A percentile compares a stretch with the other conserved stretches of the same genome.
Evolutionary conservation across 2,113 vertebrate species (phyloP).

Genomic region (Xiphias gladius): DNA sequence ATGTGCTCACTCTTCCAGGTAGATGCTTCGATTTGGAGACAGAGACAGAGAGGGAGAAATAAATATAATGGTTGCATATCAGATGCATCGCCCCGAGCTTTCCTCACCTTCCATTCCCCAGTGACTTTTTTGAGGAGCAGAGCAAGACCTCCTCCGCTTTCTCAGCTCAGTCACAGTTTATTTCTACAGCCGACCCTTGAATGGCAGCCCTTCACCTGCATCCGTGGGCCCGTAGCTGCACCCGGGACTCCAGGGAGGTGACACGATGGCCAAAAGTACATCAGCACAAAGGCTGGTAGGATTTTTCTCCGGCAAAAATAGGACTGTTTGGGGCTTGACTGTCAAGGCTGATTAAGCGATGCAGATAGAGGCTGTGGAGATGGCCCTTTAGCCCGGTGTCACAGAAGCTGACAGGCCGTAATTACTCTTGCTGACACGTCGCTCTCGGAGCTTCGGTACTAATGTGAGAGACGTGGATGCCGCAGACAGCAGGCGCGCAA

Average conservation of each 20-base stretch:
- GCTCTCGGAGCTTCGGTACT: conserved; percentile 50
- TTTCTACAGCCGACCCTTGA: not conserved
- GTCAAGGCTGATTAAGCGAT: conserved; percentile 69
- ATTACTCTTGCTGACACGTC: conserved; percentile 76
- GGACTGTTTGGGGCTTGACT: conserved; percentile 56
- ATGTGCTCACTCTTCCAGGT: conserved; percentile 81
- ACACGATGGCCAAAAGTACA: conserved; percentile 21
- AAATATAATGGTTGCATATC: conserved; percentile 72
- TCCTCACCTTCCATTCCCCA: conserved; percentile 56
- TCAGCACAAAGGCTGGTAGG: conserved; percentile 31
- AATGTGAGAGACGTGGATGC: conserved; percentile 59
- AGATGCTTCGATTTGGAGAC: conserved; percentile 68
- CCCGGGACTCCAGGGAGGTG: not conserved
- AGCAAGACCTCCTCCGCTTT: not conserved
- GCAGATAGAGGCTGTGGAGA: conserved; percentile 59
- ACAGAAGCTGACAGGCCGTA: conserved; percentile 70
- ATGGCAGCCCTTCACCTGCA: conserved; percentile 5
- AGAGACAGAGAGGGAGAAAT: conserved; percentile 53
- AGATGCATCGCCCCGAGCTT: conserved; percentile 70
- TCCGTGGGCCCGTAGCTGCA: conserved; percentile 10
- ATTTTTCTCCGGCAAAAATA: not conserved
- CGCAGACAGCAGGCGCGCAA: conserved; percentile 21
- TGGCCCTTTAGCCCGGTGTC: conserved; percentile 74
- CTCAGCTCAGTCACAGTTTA: conserved; percentile 1
- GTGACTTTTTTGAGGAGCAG: not conserved